phyloP scores from a whole-genome alignment of 2,888 invertebrate genomes.

The Eubasilissa splendida region DNA sequence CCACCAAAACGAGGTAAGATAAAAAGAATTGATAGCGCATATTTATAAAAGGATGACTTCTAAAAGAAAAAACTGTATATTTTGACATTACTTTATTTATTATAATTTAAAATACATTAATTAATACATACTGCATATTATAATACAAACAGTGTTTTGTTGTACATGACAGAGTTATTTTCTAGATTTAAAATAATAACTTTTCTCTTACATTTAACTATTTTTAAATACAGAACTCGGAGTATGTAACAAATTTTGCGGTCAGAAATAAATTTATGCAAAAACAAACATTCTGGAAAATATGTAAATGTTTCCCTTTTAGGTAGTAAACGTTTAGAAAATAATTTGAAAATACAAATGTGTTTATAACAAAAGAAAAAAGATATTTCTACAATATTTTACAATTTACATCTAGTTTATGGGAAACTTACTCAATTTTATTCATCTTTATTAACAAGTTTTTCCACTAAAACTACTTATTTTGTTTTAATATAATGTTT shows the following conservation, averaged over 20 bases:
- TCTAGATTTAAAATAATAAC: background rate
- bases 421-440: background rate
- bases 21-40: no score
- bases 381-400: constrained; percentile 33
- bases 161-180: constrained; percentile 28
- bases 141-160: constrained; percentile 8
- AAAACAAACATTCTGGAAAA: no score
- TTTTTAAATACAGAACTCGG: background rate
- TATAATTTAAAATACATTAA: constrained; percentile 32
- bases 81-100: constrained; percentile 24
- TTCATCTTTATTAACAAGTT: background rate
- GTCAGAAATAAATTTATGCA: background rate
- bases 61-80: no score
- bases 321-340: background rate
- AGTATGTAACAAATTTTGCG: background rate
- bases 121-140: constrained; percentile 2
- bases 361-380: background rate
- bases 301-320: no score
- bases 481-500: constrained; percentile 23
- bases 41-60: no score
- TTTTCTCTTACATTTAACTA: background rate
- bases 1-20: no score
- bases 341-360: background rate
- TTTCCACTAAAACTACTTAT: background rate
- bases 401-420: constrained; percentile 17